Base-by-base conservation (phyloP, 2,113 vertebrate species). In the Pteropus alecto region DNA sequence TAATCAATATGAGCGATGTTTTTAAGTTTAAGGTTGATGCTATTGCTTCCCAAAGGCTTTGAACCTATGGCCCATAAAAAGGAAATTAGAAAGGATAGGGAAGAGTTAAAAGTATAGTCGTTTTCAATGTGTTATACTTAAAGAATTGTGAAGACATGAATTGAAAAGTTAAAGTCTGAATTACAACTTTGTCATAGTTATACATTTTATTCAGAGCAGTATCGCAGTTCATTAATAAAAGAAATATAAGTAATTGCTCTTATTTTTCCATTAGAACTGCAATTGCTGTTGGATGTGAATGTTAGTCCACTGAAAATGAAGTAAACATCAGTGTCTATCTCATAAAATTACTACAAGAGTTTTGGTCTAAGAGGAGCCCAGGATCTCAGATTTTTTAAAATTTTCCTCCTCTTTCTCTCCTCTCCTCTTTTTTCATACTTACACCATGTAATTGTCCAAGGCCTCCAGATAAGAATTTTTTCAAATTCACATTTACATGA, bases 91-190 rank as follows among this genome's bases (percentile, higher is more conserved):
- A 78, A 93, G 48, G 2, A 81, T 87, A 81, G 38, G 74, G 71
- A 92, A 90, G 12, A 92, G 19, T 91, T 96, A 87, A 93, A 94
- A 30, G 19, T 78, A 61, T 74, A 67, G 54, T 93, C 95, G 21
- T 61, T 93, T 94, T 94, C n/a, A 86, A 95, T 14, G 35, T 30
- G 46, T 9, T 73, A 33, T 70, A 74, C 22, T 92, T 58, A 67
- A 12, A 93, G 41, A 85, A 73, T 60, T 94, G 15, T 76, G 95
- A 93, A 91, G 65, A 65, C 24, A 61, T 54, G 30, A 46, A 73
- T 56, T 76, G 15, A 89, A 96, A 89, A 78, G 22, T 77, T 63
- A 61, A 76, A 81, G 11, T 58, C 61, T 68, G 60, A 78, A 68
- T n/a, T 94, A 16, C 63, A 78, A 60, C 26, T 83, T 63, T 63